Evolutionary conservation across 2,888 invertebrate species (phyloP).

Genomic region (Cryptocheilus praepositus): DNA sequence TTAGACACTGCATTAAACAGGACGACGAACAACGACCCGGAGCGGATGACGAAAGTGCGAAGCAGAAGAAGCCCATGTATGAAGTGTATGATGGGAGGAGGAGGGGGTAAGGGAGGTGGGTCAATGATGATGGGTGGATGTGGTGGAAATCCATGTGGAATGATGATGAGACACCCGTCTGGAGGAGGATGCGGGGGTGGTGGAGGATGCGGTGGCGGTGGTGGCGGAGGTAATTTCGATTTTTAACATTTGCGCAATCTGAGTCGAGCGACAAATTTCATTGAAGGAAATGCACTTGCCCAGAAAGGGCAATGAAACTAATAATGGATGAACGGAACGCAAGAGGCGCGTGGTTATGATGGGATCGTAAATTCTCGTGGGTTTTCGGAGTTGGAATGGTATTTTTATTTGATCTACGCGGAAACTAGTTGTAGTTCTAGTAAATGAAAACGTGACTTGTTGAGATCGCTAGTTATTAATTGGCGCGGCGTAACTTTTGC

Average conservation of each 20-base stretch:
- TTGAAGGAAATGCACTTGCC: too few relatives aligned
- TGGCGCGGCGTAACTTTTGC: too few relatives aligned
- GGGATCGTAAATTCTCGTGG: too few relatives aligned
- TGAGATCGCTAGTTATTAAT: too few relatives aligned
- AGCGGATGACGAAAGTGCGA: slow-evolving; percentile 55
- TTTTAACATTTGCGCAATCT: background rate
- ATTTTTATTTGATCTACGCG: too few relatives aligned
- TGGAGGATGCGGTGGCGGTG: slow-evolving; percentile 15
- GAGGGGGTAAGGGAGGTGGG: slow-evolving; percentile 10
- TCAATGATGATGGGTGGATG: slow-evolving; percentile 33
- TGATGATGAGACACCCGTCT: slow-evolving; percentile 19
- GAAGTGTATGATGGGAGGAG: slow-evolving; percentile 50
- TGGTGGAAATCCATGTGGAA: slow-evolving; percentile 25
- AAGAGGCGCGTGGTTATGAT: too few relatives aligned
- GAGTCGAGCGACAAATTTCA: background rate
- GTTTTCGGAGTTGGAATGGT: too few relatives aligned
- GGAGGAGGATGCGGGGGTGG: slow-evolving; percentile 22
- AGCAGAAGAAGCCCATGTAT: slow-evolving; percentile 61
- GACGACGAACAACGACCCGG: background rate
- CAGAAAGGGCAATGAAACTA: too few relatives aligned
- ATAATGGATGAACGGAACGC: too few relatives aligned
- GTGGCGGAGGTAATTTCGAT: slow-evolving; percentile 21
- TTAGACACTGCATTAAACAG: slow-evolving; percentile 3
- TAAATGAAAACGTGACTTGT: too few relatives aligned
- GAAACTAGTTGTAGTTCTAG: too few relatives aligned